Evolutionary conservation across 2,888 invertebrate genomes (phyloP).

Genomic region (Caenorhabditis panamensis): DNA sequence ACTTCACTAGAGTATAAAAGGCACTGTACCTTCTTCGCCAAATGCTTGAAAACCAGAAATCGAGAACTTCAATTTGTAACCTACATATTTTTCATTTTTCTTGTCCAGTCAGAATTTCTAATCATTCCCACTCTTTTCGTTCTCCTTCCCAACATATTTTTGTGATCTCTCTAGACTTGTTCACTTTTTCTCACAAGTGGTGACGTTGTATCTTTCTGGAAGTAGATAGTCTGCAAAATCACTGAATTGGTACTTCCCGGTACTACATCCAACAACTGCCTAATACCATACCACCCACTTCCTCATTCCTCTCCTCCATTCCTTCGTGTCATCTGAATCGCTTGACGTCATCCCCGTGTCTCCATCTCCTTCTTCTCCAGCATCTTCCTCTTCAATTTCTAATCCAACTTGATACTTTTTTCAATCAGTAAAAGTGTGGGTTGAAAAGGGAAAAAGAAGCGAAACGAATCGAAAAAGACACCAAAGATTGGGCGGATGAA

Average conservation of each 20-base stretch:
- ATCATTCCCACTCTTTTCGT: not conserved
- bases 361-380: not conserved
- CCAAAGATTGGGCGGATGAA: not conserved
- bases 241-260: no score
- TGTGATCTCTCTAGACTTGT: not conserved
- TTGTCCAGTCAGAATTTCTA: not conserved
- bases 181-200: no score
- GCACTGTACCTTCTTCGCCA: no score
- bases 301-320: not conserved
- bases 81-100: not conserved
- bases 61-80: no score
- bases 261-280: no score
- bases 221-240: no score
- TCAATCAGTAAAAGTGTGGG: slow-evolving; percentile 7
- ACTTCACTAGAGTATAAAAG: not conserved
- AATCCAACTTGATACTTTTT: slow-evolving; percentile 1
- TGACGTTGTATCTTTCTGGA: no score
- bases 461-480: no score
- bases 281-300: no score
- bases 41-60: no score
- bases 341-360: not conserved
- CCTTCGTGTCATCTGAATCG: not conserved
- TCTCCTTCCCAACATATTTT: not conserved
- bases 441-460: not conserved
- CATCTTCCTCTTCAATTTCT: not conserved